Conservation (phyloP, 2,113 vertebrate species). For the Tauraco erythrolophus region DNA sequence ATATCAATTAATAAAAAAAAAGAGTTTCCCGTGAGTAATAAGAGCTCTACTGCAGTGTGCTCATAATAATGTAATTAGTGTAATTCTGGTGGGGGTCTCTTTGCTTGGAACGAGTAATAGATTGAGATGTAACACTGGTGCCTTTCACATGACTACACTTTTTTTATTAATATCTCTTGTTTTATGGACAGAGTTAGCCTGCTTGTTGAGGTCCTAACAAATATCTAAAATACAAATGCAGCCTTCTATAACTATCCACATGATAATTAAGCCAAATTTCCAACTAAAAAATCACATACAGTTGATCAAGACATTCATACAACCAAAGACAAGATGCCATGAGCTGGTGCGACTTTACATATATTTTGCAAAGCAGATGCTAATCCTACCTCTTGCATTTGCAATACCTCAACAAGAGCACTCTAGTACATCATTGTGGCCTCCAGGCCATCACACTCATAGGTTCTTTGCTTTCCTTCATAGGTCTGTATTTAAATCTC, state of each 20-base stretch:
- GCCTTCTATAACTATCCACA: background rate
- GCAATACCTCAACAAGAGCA: background rate
- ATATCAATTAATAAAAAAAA: constrained; percentile 24
- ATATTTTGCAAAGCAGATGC: background rate
- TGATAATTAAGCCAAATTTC: background rate
- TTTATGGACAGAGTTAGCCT: background rate
- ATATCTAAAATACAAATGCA: background rate
- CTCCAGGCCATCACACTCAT: background rate
- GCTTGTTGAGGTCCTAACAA: background rate
- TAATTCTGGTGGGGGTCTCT: background rate
- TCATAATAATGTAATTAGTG: constrained; percentile 40
- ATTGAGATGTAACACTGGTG: background rate
- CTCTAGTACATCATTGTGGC: background rate
- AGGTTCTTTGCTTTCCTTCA: background rate
- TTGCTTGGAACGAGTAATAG: background rate
- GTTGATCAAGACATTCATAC: background rate
- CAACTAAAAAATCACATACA: background rate
- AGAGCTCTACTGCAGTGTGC: background rate
- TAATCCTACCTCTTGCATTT: background rate
- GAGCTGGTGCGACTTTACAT: background rate
- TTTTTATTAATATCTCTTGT: background rate
- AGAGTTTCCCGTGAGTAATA: constrained; percentile 9
- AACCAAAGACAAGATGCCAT: background rate
- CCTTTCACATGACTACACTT: background rate
- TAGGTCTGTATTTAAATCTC: background rate